These are phyloP conservation scores for Panurus biarmicus DNA, from an alignment of 2,113 vertebrate genomes.

Conservation along the genomic window DNA sequence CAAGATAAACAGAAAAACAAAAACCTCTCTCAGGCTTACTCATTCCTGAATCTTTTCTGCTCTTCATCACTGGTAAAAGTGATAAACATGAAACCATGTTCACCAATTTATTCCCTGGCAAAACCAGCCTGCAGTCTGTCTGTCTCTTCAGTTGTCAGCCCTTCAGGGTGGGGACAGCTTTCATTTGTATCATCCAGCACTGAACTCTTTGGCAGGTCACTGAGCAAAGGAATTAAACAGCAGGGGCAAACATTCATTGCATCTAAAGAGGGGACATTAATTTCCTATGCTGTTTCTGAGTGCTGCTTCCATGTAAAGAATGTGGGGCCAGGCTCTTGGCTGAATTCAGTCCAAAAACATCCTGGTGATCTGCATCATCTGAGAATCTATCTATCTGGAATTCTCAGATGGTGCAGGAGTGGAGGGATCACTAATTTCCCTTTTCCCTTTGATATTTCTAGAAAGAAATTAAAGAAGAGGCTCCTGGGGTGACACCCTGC, in stretches of 20 bases:
- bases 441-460: not conserved
- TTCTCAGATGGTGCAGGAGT: not conserved
- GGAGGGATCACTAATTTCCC: not conserved
- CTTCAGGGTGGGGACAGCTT: not conserved
- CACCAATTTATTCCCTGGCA: not conserved
- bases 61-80: not conserved
- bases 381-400: not conserved
- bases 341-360: not conserved
- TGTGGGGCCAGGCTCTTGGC: fast-evolving
- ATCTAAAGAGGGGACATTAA: not conserved
- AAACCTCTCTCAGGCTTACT: not conserved
- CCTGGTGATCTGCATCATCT: not conserved
- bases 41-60: not conserved
- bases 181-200: not conserved
- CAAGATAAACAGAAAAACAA: not conserved
- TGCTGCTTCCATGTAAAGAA: not conserved
- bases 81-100: not conserved
- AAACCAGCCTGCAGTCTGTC: not conserved
- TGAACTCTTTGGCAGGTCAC: not conserved
- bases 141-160: not conserved
- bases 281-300: not conserved
- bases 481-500: not conserved
- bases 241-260: not conserved
- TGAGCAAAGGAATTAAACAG: not conserved
- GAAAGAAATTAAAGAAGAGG: not conserved